Evolutionary conservation across 2,888 invertebrate genomes (phyloP).

Genomic region (Encarsia formosa): DNA sequence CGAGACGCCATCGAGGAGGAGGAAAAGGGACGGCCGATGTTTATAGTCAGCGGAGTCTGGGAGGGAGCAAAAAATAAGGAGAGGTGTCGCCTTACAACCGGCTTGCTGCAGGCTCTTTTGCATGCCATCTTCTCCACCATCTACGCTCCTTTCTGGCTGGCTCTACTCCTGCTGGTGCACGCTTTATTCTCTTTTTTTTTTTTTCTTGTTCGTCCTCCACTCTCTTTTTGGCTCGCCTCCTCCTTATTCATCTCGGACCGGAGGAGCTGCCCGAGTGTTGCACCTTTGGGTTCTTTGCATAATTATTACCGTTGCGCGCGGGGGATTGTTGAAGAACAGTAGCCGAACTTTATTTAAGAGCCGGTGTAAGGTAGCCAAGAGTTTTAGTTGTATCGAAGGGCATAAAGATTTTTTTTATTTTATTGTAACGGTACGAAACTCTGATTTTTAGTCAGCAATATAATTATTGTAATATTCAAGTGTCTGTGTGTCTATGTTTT

Average conservation of each 20-base stretch:
- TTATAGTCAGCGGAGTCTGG: constrained; percentile 2
- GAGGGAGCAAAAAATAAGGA: constrained; percentile 30
- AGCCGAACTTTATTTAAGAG: too few relatives aligned
- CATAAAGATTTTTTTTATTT: too few relatives aligned
- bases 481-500: too few relatives aligned
- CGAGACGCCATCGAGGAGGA: constrained; percentile 19
- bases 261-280: not conserved
- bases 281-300: constrained; percentile 43
- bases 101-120: constrained; percentile 50
- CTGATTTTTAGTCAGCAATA: too few relatives aligned
- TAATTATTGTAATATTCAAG: too few relatives aligned
- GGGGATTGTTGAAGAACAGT: not conserved
- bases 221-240: not conserved
- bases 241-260: not conserved
- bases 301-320: constrained; percentile 42
- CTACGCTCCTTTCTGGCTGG: constrained; percentile 37
- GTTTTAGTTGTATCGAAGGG: too few relatives aligned
- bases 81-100: constrained; percentile 53
- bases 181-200: constrained; percentile 14
- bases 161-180: constrained; percentile 26
- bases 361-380: too few relatives aligned
- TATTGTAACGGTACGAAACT: too few relatives aligned
- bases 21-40: constrained; percentile 20
- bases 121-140: constrained; percentile 52
- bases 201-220: too few relatives aligned